Evolutionary conservation across 2,113 vertebrate species (phyloP).

Genomic region (Dipodomys stephensi): DNA sequence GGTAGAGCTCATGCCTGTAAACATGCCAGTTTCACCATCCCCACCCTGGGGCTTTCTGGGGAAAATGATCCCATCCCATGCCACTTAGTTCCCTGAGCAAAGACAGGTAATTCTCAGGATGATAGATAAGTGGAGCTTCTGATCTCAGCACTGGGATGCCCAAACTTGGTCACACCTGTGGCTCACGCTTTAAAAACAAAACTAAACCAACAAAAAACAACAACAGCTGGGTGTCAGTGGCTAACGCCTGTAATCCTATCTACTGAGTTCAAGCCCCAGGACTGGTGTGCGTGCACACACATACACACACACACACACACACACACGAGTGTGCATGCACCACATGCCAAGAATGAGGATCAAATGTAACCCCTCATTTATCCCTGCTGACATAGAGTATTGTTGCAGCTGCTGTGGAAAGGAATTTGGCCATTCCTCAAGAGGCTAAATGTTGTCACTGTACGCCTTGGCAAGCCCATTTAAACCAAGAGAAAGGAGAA

Average conservation of each 20-base stretch:
- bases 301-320: too few species aligned
- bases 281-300: too few species aligned
- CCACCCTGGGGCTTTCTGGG: background rate
- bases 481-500: background rate
- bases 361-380: background rate
- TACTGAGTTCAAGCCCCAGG: too few species aligned
- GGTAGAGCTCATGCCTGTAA: background rate
- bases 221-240: too few species aligned
- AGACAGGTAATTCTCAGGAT: background rate
- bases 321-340: too few species aligned
- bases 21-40: background rate
- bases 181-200: background rate
- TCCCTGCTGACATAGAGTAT: background rate
- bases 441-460: background rate
- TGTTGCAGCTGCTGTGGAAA: background rate
- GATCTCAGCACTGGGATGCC: background rate
- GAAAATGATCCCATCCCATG: background rate
- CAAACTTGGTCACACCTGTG: background rate
- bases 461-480: background rate
- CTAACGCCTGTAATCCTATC: too few species aligned
- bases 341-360: too few species aligned
- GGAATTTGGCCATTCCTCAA: background rate
- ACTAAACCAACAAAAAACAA: too few species aligned
- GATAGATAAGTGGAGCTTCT: background rate
- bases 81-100: background rate